Conservation (phyloP, 2,797 vertebrate species). For the Chiloscyllium punctatum region DNA sequence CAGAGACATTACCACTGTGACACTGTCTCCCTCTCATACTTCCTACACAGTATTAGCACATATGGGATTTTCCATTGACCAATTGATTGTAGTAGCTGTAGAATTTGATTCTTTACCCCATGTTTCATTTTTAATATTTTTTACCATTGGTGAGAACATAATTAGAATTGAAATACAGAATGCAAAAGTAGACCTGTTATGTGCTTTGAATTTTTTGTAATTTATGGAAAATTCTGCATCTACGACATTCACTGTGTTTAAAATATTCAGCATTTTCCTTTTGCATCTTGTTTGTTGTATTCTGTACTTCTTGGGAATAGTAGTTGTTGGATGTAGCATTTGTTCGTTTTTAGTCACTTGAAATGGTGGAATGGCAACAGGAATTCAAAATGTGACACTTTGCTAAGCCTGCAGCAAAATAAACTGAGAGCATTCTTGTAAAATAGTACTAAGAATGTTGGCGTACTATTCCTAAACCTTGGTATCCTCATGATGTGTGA, state of each 20-base stretch:
- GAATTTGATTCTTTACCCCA: background rate
- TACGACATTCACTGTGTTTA: background rate
- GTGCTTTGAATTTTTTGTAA: background rate
- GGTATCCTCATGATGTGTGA: no score
- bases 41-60: background rate
- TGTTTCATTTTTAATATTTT: background rate
- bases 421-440: background rate
- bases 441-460: background rate
- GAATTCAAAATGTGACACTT: background rate
- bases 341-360: background rate
- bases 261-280: background rate
- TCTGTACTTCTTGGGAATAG: background rate
- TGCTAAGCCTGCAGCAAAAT: background rate
- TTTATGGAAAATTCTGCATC: no score
- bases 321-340: background rate
- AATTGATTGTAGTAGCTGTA: background rate
- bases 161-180: background rate
- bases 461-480: background rate
- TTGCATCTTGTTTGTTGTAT: background rate
- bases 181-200: background rate
- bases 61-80: background rate
- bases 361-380: background rate
- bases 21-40: no score
- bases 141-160: background rate
- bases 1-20: no score